Evolutionary conservation across 2,113 vertebrate species (phyloP), one percentile per base, ranked within the genome.

Genomic region (Centropristis striata): DNA sequence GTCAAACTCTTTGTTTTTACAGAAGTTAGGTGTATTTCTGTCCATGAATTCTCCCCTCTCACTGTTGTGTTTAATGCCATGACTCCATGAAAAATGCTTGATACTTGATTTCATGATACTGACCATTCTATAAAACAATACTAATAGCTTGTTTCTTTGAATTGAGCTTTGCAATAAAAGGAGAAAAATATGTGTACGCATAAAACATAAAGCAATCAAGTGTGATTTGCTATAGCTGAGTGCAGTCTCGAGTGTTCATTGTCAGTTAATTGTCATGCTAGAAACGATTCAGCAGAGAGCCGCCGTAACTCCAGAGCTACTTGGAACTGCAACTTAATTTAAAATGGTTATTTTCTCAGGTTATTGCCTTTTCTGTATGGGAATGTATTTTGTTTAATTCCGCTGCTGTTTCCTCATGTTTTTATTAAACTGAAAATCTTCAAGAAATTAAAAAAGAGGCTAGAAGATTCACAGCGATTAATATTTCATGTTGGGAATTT

Each of bases 281-380:
- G 37, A 49, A 79, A 78, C 3, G 5, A 60, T 51, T 79, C 68
- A 42, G 18, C 23, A 41, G 76, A 71, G 64, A 83, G 63, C 54
- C 32, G 49, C 57, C 27, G 21, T 41, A 74, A 51, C 41, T 74
- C 23, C 69, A 57, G 25, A 11, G 58, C 60, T 80, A 57, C 46
- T 60, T 63, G 61, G 21, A 82, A 41, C 23, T 47, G 21, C 59
- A 47, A 8, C 75, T 71, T 86, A 87, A 92, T 91, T 87, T 70
- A 79, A 91, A 87, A 82, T 60, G 58, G 44, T 82, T 75, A 75
- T 90, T 88, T 88, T 87, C 28, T 66, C 67, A 80, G 73, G 80
- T 88, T 92, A 91, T 84, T 88, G 76, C 61, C 74, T 85, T 78
- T 74, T 88, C 18, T 47, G 51, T 37, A 44, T 32, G 49, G 25